Evolutionary conservation across 2,888 invertebrate genomes (phyloP).

Genomic region (Metallyticus violacea): DNA sequence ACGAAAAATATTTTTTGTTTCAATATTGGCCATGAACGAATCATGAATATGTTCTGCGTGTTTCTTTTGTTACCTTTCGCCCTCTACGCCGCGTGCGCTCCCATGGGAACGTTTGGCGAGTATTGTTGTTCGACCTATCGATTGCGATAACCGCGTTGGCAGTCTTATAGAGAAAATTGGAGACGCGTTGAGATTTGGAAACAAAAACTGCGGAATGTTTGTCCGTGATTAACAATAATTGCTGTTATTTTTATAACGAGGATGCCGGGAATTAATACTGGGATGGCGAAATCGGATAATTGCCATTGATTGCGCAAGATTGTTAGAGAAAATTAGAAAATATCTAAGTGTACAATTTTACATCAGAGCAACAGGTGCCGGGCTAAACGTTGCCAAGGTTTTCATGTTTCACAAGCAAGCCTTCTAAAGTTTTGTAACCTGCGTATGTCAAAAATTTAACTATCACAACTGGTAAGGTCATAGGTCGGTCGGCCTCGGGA

Average conservation of each 20-base stretch:
- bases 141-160: too few species aligned
- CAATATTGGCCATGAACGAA: too few species aligned
- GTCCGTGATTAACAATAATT: not conserved
- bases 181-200: not conserved
- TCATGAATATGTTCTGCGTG: not conserved
- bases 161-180: not conserved
- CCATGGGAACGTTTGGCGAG: not conserved
- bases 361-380: too few species aligned
- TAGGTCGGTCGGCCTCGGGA: too few species aligned
- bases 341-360: not conserved
- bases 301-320: not conserved
- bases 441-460: too few species aligned
- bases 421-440: too few species aligned
- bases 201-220: not conserved
- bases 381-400: too few species aligned
- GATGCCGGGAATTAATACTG: not conserved
- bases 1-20: too few species aligned
- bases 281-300: not conserved
- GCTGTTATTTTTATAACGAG: not conserved
- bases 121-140: too few species aligned
- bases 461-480: too few species aligned
- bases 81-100: not conserved
- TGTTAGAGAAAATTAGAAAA: not conserved
- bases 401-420: too few species aligned
- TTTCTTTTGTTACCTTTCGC: not conserved